phyloP scores from a whole-genome alignment of 1,140 invertebrate genomes.

The Cherax quadricarinatus region DNA sequence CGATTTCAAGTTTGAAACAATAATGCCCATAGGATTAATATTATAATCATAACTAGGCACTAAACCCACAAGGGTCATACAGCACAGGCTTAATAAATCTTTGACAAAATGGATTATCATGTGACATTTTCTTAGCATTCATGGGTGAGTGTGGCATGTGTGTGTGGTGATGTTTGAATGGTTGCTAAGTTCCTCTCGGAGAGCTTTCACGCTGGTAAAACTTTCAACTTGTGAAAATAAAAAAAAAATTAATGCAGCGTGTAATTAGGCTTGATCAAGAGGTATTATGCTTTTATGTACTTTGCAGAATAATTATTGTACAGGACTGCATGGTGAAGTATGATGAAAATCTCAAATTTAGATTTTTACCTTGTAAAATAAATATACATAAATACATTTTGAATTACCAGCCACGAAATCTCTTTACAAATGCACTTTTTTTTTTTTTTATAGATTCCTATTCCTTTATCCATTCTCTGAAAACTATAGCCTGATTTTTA shows the following conservation, averaged over 20 bases:
- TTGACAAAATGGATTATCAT: background rate
- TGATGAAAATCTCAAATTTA: too few species aligned
- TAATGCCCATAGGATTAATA: background rate
- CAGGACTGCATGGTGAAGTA: too few species aligned
- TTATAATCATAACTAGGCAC: too few species aligned
- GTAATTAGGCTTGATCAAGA: too few species aligned
- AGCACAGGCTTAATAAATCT: background rate
- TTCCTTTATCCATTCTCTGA: background rate
- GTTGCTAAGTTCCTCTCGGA: slow-evolving; percentile 35
- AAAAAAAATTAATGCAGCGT: too few species aligned
- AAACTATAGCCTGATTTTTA: background rate
- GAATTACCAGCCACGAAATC: background rate
- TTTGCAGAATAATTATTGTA: too few species aligned
- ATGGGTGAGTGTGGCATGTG: slow-evolving; percentile 8
- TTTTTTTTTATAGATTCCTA: background rate
- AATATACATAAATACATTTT: too few species aligned
- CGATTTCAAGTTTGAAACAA: background rate
- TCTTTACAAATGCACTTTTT: background rate
- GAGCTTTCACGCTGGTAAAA: background rate
- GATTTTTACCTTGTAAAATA: background rate
- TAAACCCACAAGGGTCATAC: too few species aligned
- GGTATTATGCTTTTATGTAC: too few species aligned
- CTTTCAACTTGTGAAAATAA: background rate
- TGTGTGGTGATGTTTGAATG: slow-evolving; percentile 31
- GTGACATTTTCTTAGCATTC: slow-evolving; percentile 14